Evolutionary conservation across 2,797 vertebrate species (phyloP), one percentile per base, ranked within the genome.

Genomic region (Urosaurus nigricauda): DNA sequence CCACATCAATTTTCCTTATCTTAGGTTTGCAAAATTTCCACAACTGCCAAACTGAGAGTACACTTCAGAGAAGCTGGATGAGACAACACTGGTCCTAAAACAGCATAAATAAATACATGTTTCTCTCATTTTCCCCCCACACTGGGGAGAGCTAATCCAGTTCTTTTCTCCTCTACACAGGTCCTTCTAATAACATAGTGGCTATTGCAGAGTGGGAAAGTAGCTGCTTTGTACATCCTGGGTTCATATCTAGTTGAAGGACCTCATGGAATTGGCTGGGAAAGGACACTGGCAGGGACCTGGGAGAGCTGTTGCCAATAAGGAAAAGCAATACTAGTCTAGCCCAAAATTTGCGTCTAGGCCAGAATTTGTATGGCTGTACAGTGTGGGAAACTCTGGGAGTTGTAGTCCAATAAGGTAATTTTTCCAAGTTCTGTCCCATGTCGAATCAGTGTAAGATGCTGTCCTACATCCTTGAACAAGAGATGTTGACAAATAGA

Each of bases 1-100:
- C 51, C 86, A 89, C 51, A 79, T 79, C 43, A 70, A 71, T 92
- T 95, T 89, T 92, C 92, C 93, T 94, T 94, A 90, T 86, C 84
- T 89, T 77, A 13, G 16, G 32, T 65, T 93, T 93, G 56, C 74
- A 92, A 92, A 26, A 90, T 88, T 91, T 37, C 77, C 89, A 79
- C 91, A 87, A 87, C 80, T 92, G 85, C 94, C 89, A 95, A 79
- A 88, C 58, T 7, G 87, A 65, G 73, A 91, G 71, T 0, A 9
- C n/a, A 77, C 90, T 87, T 94, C 83, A 93, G 83, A 94, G 26
- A 83, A 4, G n/a, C 89, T 71, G 93, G 63, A 58, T 73, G 87
- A 90, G 65, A 92, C 16, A 90, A 2, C 71, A 17, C 12, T 60
- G 32, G 73, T 90, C 90, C 91, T 79, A 89, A 92, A 93, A 89